Percentiles rank a stretch among this genome's conserved stretches.
These are phyloP conservation scores for Cossypha dichroa DNA, from an alignment of 2,797 vertebrate species.

Conservation along the genomic window DNA sequence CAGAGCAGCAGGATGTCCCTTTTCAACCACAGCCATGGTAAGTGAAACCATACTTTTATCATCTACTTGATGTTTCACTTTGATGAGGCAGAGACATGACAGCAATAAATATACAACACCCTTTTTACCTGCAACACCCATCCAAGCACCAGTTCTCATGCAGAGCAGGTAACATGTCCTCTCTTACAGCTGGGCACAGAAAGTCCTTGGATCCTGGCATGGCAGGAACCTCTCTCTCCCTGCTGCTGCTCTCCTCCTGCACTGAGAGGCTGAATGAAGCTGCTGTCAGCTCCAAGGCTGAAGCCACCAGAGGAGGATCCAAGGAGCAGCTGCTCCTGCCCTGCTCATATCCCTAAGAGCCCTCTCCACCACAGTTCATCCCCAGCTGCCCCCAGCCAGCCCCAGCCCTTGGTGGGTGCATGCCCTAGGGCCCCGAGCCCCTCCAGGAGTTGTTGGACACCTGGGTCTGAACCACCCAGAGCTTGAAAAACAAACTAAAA, in stretches of 20 bases:
- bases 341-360: fast-evolving
- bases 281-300: neutral
- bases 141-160: fast-evolving
- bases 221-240: neutral
- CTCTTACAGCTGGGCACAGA: fast-evolving
- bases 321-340: neutral
- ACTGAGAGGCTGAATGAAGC: neutral
- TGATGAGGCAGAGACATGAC: neutral
- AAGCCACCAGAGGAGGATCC: neutral
- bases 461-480: fast-evolving
- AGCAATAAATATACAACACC: fast-evolving
- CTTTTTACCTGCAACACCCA: neutral
- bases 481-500: neutral
- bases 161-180: fast-evolving
- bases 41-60: neutral
- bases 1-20: neutral
- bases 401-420: fast-evolving
- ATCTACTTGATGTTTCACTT: neutral
- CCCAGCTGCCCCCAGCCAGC: neutral
- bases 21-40: neutral
- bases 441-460: fast-evolving
- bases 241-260: neutral
- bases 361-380: neutral
- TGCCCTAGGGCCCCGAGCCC: fast-evolving
- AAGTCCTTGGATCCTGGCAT: fast-evolving